Evolutionary conservation across 1,140 invertebrate genomes (phyloP).

Genomic region (Bactericera cockerelli): DNA sequence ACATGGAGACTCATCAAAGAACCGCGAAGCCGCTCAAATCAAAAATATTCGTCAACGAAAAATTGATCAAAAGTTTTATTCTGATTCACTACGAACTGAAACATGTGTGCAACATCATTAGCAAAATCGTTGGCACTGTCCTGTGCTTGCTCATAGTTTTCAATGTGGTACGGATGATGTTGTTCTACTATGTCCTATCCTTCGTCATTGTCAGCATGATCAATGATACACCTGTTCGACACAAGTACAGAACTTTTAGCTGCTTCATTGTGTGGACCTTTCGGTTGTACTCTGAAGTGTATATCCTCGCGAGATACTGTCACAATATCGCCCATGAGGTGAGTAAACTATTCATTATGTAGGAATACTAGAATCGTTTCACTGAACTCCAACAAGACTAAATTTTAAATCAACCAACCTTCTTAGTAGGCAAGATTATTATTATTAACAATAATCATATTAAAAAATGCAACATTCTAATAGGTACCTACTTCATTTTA

Average conservation of each 20-base stretch:
- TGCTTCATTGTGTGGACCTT: neutral
- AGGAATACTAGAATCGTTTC: neutral
- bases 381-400: neutral
- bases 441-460: neutral
- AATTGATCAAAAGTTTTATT: neutral
- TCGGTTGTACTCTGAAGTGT: neutral
- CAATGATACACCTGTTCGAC: neutral
- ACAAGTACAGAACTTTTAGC: neutral
- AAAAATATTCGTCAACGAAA: neutral
- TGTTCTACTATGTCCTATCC: neutral
- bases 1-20: too few relatives aligned
- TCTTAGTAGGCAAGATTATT: neutral
- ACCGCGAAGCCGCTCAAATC: neutral
- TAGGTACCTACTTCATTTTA: neutral
- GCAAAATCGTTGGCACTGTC: neutral
- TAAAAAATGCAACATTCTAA: neutral
- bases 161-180: neutral
- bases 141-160: neutral
- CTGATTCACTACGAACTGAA: neutral
- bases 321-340: neutral
- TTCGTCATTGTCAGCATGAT: constrained; percentile 1
- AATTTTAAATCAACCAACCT: neutral
- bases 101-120: neutral
- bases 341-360: neutral
- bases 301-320: neutral